Evolutionary conservation across 1,140 invertebrate species (phyloP).

Genomic region (Oscheius sp.): DNA sequence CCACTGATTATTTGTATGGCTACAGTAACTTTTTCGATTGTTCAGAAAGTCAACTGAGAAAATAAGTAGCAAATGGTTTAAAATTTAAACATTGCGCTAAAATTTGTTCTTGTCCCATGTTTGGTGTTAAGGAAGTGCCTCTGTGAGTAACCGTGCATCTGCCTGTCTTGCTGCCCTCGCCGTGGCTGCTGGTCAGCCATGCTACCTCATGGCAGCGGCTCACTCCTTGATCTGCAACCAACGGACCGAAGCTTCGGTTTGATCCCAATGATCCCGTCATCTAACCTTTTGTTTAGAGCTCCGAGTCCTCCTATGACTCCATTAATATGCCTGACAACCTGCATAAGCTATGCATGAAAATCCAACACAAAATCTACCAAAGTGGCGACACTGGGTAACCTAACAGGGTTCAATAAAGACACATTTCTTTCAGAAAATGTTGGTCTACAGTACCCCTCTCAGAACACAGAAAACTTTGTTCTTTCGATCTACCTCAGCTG

Average conservation of each 20-base stretch:
- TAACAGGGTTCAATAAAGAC: not conserved
- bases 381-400: not conserved
- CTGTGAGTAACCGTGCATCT: constrained; percentile 10
- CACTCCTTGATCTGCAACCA: constrained; percentile 26
- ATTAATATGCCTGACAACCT: constrained; percentile 34
- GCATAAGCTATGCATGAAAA: constrained; percentile 15
- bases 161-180: constrained; percentile 24
- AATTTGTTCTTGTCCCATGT: too few relatives aligned
- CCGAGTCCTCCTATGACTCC: constrained; percentile 14
- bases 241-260: not conserved
- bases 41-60: too few relatives aligned
- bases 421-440: constrained; percentile 13
- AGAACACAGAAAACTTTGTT: constrained; percentile 14
- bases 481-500: constrained; percentile 17
- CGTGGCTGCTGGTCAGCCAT: constrained; percentile 21
- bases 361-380: constrained; percentile 16
- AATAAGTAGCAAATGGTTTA: too few relatives aligned
- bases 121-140: not conserved
- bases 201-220: constrained; percentile 6
- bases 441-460: constrained; percentile 5
- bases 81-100: too few relatives aligned
- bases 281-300: constrained; percentile 10
- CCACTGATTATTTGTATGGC: not conserved
- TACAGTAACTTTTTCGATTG: too few relatives aligned
- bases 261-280: not conserved